phyloP scores from a whole-genome alignment of 2,113 vertebrate genomes.

The Anhinga anhinga region DNA sequence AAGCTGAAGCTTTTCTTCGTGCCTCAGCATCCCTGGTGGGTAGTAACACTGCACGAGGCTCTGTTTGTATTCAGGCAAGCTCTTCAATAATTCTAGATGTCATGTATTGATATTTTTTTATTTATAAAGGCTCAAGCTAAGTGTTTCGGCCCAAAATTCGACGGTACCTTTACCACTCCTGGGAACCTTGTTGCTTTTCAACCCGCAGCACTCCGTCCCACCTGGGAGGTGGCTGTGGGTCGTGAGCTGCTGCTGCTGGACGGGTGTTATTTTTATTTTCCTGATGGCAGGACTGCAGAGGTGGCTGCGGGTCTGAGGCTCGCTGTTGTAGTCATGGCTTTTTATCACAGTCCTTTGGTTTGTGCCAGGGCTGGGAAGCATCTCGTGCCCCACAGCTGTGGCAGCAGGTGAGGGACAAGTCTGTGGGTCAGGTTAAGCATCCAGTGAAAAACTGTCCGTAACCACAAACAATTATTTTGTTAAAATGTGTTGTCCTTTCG shows the following conservation, averaged over 20 bases:
- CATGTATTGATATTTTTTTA: neutral
- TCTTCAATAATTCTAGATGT: neutral
- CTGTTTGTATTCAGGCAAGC: neutral
- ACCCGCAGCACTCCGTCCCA: fast-evolving
- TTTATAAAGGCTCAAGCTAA: neutral
- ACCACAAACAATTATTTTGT: neutral
- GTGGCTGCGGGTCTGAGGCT: neutral
- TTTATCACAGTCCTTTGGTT: neutral
- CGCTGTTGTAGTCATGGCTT: neutral
- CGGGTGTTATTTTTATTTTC: neutral
- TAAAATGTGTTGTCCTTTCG: neutral
- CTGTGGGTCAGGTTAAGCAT: neutral
- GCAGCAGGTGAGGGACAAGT: neutral
- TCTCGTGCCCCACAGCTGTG: fast-evolving
- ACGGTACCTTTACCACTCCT: neutral
- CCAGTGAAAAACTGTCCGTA: neutral
- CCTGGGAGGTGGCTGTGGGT: fast-evolving
- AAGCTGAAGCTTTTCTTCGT: conserved; percentile 3
- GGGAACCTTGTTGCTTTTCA: fast-evolving
- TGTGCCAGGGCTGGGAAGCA: neutral
- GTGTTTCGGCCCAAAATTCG: neutral
- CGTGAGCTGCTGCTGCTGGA: neutral
- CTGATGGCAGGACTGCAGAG: neutral
- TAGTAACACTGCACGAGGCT: neutral
- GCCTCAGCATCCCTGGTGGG: conserved; percentile 26